Evolutionary conservation across 2,888 invertebrate species (phyloP), one percentile per base, ranked within the genome.

Genomic region (Aphodius granarius): DNA sequence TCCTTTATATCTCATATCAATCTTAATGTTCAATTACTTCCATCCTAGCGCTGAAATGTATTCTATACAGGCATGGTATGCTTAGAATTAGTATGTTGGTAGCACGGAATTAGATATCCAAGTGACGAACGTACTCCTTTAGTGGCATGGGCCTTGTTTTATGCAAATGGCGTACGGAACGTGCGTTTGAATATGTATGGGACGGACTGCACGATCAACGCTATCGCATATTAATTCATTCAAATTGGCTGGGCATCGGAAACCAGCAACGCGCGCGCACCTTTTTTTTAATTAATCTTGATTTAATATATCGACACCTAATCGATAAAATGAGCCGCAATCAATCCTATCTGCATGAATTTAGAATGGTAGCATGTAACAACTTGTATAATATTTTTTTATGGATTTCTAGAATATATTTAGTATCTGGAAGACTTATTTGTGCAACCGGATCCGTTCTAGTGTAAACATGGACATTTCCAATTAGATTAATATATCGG

Each of bases 131-230:
- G 22, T 62, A 70, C 43, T 75, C 73, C 71, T 73, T 78, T 77
- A 76, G 75, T 78, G 77, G 78, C 78, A 76, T 78, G 77, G 72
- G 63, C 73, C 80, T 78, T 83, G 83, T 84, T 80, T 79, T 82
- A 84, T 84, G 83, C 83, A 83, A 84, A 83, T 83, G 79, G 71
- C 68, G 74, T 75, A 78, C 79, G 81, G 82, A 43, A 79, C 83
- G 83, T 81, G 82, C 80, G 79, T 82, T 81, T 83, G 83, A 84
- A 83, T 83, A 83, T 83, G 83, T 81, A 83, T 82, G 81, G 77
- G 76, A 79, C 77, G 79, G 78, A 75, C 74, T 80, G 78, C 81
- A 81, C 82, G 80, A 81, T 79, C 80, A 72, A 75, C 78, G 75
- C 78, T 75, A 76, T 79, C 79, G 78, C 72, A 76, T 78, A 78